A percentile compares a stretch with the other conserved stretches of the same genome.
These are phyloP conservation scores for Vandiemenella viatica DNA, from an alignment of 2,888 invertebrate species.

Conservation along the genomic window DNA sequence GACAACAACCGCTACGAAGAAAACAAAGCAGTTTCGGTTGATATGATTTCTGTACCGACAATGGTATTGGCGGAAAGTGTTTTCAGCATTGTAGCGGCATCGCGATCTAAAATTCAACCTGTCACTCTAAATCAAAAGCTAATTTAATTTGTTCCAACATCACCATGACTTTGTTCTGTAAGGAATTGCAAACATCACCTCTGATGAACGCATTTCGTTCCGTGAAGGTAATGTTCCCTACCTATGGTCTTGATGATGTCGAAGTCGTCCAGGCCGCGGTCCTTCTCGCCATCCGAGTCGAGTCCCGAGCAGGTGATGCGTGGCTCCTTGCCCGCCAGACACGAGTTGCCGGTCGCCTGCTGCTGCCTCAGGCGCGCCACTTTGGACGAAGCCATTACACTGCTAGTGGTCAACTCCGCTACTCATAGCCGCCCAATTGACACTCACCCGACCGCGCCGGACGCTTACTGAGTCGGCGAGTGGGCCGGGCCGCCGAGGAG, in stretches of 20 bases:
- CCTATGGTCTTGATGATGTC: constrained; percentile 79
- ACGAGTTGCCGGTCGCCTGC: neutral
- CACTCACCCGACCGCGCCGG: neutral
- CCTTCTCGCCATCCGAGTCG: constrained; percentile 19
- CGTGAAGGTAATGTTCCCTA: no score
- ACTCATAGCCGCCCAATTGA: neutral
- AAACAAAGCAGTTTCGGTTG: no score
- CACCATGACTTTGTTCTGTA: no score
- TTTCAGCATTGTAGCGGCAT: no score
- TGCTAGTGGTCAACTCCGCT: neutral
- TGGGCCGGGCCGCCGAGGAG: neutral
- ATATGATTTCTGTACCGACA: no score
- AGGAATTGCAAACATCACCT: no score
- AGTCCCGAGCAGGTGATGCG: constrained; percentile 17
- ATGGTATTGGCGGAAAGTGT: no score
- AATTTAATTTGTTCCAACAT: no score
- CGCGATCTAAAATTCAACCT: no score
- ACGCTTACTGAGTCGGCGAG: neutral
- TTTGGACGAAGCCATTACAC: constrained; percentile 20
- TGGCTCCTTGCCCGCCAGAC: constrained; percentile 19
- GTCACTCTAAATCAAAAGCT: no score
- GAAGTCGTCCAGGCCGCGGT: constrained; percentile 48
- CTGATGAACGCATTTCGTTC: no score
- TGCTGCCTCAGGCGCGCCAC: constrained; percentile 13
- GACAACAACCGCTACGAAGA: no score